A percentile compares a stretch with the other conserved stretches of the same genome.
Conservation (phyloP, 1,140 invertebrate species). For the Wiebesia pumilae region DNA sequence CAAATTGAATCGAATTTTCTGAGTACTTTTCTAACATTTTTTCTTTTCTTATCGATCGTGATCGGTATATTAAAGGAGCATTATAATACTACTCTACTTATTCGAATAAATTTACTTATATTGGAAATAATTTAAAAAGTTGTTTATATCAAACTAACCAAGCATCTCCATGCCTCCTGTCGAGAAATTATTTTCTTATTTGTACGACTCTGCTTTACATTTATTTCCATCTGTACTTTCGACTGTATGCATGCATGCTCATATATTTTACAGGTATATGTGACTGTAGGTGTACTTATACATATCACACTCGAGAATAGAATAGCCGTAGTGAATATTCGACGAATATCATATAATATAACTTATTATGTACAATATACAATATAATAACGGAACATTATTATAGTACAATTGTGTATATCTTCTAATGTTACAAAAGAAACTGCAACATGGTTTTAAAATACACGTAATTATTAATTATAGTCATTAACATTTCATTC, state of each 20-base stretch:
- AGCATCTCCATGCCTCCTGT: not conserved
- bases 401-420: not conserved
- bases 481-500: not conserved
- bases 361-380: not conserved
- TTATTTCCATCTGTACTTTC: not conserved
- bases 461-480: not conserved
- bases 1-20: not conserved
- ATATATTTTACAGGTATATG: not conserved
- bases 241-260: not conserved
- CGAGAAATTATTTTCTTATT: slow-evolving; percentile 13
- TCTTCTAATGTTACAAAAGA: not conserved
- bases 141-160: not conserved
- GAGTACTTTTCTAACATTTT: not conserved
- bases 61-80: not conserved
- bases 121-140: no score
- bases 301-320: not conserved
- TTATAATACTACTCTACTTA: not conserved
- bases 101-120: not conserved
- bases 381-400: not conserved
- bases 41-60: not conserved
- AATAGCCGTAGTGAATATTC: not conserved
- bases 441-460: not conserved
- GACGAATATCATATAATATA: not conserved
- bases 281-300: not conserved
- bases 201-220: not conserved